phyloP scores from a whole-genome alignment of 2,888 invertebrate genomes.

The Plagodis pulveraria region DNA sequence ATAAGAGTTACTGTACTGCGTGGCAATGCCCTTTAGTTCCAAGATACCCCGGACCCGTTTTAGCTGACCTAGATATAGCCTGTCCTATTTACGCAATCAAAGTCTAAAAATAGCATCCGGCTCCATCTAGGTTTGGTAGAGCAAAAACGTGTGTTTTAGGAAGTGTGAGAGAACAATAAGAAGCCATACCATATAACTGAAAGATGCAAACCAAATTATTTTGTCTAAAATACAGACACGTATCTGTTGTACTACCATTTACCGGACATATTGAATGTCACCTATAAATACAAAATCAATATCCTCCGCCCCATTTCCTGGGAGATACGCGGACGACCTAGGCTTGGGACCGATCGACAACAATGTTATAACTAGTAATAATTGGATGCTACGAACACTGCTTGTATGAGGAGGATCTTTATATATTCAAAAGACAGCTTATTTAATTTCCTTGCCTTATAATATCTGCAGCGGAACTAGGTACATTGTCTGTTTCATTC shows the following conservation, averaged over 20 bases:
- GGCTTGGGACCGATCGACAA: neutral
- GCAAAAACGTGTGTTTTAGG: too few species aligned
- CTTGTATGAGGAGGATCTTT: neutral
- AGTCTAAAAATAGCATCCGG: constrained; percentile 13
- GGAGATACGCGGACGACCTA: neutral
- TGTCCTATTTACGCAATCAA: constrained; percentile 11
- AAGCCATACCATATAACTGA: too few species aligned
- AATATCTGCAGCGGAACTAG: too few species aligned
- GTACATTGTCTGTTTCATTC: too few species aligned
- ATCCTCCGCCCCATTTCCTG: neutral
- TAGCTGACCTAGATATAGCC: constrained; percentile 23
- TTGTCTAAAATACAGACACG: too few species aligned
- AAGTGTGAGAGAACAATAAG: too few species aligned
- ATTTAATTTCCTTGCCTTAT: too few species aligned
- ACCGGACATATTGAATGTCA: too few species aligned
- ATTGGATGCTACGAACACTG: neutral
- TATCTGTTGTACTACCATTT: too few species aligned
- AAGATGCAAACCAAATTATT: too few species aligned
- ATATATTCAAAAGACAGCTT: too few species aligned
- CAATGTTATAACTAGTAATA: neutral
- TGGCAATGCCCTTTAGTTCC: constrained; percentile 12
- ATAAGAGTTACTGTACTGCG: neutral
- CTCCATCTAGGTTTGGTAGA: neutral
- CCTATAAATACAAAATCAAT: constrained; percentile 1
- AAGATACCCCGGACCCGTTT: constrained; percentile 8